Conservation (phyloP, 2,113 vertebrate genomes). For the Antigone vipio region DNA sequence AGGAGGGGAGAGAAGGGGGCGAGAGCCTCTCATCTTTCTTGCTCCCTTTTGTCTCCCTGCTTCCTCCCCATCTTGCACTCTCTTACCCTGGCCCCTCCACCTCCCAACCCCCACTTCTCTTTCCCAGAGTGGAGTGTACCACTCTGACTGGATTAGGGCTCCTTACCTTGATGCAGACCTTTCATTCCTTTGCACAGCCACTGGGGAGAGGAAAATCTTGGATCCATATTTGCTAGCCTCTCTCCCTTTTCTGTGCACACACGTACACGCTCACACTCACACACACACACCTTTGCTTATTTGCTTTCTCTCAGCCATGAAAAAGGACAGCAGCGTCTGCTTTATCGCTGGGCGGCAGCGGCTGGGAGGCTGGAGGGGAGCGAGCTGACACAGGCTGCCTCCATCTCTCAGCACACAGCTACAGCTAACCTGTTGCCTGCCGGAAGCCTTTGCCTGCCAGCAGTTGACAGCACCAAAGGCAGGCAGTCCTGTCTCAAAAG, state of each 20-base stretch:
- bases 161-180: constrained; percentile 46
- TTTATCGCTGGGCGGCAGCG: not conserved
- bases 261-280: not conserved
- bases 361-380: not conserved
- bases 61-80: constrained; percentile 47
- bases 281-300: not conserved
- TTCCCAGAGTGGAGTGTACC: constrained; percentile 21
- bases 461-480: not conserved
- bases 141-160: constrained; percentile 11
- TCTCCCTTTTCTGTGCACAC: not conserved
- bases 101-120: constrained; percentile 43
- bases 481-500: not conserved
- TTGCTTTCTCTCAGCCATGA: not conserved
- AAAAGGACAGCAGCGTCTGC: not conserved
- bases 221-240: not conserved
- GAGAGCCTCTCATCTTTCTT: not conserved
- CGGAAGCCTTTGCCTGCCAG: not conserved
- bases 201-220: constrained; percentile 13
- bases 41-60: constrained; percentile 25
- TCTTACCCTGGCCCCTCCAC: constrained; percentile 21
- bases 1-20: not conserved
- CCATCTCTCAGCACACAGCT: not conserved
- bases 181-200: constrained; percentile 29
- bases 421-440: constrained; percentile 70
- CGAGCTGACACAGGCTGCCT: not conserved